Evolutionary conservation across 2,113 vertebrate species (phyloP).

Genomic region (Regulus satrapa): DNA sequence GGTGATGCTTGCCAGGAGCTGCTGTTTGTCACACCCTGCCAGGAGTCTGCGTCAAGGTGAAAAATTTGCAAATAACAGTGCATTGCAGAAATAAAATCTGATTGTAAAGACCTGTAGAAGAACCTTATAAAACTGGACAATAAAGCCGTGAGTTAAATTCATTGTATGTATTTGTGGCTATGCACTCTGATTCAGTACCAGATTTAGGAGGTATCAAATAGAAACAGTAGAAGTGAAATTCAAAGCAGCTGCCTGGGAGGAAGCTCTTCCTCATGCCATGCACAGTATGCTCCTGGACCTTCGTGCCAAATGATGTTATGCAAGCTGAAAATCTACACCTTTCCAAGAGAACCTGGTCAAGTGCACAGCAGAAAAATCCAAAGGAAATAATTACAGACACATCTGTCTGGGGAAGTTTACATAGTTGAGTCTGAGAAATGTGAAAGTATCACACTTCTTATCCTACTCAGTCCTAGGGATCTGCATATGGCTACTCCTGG

Average conservation of each 20-base stretch:
- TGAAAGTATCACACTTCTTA: neutral
- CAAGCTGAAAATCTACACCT: neutral
- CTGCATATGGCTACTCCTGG: fast-evolving
- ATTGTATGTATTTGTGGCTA: neutral
- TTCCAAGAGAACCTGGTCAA: neutral
- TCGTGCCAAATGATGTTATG: neutral
- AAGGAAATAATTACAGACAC: neutral
- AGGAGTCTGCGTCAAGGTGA: neutral
- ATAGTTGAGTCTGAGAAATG: neutral
- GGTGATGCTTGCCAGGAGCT: neutral
- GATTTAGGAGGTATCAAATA: neutral
- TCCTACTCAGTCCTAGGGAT: neutral
- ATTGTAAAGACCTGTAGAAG: neutral
- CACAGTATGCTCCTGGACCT: neutral
- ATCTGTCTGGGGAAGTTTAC: fast-evolving
- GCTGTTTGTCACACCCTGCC: neutral
- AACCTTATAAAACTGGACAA: neutral
- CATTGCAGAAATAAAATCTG: neutral
- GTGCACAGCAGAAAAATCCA: neutral
- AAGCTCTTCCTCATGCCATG: neutral
- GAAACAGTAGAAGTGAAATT: neutral
- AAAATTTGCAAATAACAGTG: neutral
- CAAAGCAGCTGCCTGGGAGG: neutral
- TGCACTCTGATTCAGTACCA: neutral
- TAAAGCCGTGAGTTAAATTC: neutral